A percentile compares a stretch with the other conserved stretches of the same genome.
Evolutionary conservation across 1,140 invertebrate genomes (phyloP).

Genomic region (Chironomus tepperi): DNA sequence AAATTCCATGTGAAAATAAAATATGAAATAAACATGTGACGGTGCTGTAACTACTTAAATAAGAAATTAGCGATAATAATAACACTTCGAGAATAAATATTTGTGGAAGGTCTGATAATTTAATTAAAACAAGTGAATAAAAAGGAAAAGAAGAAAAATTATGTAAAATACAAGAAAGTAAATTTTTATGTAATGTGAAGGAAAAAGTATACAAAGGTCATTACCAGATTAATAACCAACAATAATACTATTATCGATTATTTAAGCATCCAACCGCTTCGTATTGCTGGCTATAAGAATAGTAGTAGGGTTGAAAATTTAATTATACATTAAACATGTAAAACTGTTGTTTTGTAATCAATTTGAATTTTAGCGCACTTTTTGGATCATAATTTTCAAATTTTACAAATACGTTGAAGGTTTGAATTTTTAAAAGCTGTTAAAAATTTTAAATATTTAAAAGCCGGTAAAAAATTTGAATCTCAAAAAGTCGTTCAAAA

Average conservation of each 20-base stretch:
- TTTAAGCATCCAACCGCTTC: conserved; percentile 23
- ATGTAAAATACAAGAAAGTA: neutral
- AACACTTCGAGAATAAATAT: neutral
- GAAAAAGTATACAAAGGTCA: neutral
- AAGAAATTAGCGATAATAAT: neutral
- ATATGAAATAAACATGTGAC: no score
- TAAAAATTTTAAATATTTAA: no score
- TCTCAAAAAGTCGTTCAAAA: no score
- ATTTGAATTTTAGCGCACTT: no score
- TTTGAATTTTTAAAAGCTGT: no score
- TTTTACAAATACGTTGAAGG: no score
- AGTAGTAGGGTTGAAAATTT: neutral
- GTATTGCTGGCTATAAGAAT: conserved; percentile 17
- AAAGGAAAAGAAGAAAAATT: neutral
- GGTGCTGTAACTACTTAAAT: neutral
- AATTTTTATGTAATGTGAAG: neutral
- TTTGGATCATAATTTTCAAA: no score
- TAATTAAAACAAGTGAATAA: neutral
- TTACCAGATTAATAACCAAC: conserved; percentile 11
- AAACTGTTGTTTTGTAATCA: neutral
- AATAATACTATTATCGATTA: conserved; percentile 18
- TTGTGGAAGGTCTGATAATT: neutral
- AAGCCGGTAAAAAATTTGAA: no score
- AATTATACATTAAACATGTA: neutral
- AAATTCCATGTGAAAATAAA: no score